A percentile compares a stretch with the other conserved stretches of the same genome.
Evolutionary conservation across 2,797 vertebrate genomes (phyloP).

Genomic region (Cossypha dichroa): DNA sequence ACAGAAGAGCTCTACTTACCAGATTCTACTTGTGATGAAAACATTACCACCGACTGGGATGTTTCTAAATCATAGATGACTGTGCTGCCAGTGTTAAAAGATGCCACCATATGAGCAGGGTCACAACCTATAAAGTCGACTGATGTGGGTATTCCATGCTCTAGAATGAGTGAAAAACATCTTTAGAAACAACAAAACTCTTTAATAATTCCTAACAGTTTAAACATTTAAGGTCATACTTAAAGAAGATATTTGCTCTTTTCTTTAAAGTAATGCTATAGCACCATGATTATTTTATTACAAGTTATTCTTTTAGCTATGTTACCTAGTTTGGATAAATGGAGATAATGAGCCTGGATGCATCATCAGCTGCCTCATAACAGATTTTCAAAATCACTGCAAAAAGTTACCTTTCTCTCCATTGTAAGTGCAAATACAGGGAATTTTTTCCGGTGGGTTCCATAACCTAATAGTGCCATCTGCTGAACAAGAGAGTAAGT

Average conservation of each 20-base stretch:
- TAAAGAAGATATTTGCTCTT: neutral
- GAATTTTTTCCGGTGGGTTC: constrained; percentile 91
- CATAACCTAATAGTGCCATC: constrained; percentile 96
- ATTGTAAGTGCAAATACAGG: constrained; percentile 95
- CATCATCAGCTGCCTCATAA: neutral
- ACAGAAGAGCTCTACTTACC: constrained; percentile 76
- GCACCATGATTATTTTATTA: neutral
- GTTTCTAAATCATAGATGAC: constrained; percentile 97
- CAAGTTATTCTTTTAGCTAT: neutral
- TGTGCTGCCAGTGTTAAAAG: constrained; percentile 89
- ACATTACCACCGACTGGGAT: constrained; percentile 87
- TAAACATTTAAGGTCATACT: neutral
- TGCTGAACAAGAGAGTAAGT: constrained; percentile 95
- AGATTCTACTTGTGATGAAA: constrained; percentile 88
- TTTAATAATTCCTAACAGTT: neutral
- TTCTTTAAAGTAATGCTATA: neutral
- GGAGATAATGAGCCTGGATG: neutral
- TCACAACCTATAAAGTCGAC: constrained; percentile 97
- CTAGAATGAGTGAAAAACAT: constrained; percentile 64
- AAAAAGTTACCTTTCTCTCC: constrained; percentile 80
- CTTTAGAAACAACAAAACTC: neutral
- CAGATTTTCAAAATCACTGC: neutral
- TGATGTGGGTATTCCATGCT: constrained; percentile 91
- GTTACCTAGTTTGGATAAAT: neutral
- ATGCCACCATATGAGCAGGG: constrained; percentile 93